Evolutionary conservation across 2,797 vertebrate species (phyloP), one percentile per base, ranked within the genome.

Genomic region (Neosalanx taihuensis): DNA sequence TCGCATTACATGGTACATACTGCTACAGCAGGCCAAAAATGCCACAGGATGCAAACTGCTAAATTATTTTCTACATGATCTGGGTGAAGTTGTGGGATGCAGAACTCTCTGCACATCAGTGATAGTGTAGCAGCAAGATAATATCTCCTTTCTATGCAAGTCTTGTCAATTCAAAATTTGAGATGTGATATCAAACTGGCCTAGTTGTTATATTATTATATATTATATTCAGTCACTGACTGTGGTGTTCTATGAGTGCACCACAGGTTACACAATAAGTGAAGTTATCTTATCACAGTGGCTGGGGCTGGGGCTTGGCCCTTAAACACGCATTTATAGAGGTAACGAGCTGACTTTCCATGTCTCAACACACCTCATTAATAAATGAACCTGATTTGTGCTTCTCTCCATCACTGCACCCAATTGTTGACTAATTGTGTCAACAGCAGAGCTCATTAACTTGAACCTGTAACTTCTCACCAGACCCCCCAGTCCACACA

Each of bases 361-460:
- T 15, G 3, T 73, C 70, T 82, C 79, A 67, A 64, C 53, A 72
- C 78, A 30, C 70, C 78, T 86, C 84, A 76, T 79, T 87, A 85
- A 77, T 76, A 73, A 76, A 83, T 82, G 73, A 30, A 64, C 71
- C 30, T 71, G 77, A 76, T 78, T 69, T 75, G 66, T 80, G 77
- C 63, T 75, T 85, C 83, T 81, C 77, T 69, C 60, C 18, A 3
- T 83, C 77, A 64, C 74, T 59, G 70, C 69, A 6, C 30, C 66
- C 72, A 84, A 78, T 82, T 83, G 67, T 83, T 85, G 80, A 72
- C 78, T 82, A 85, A 84, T 84, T 81, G 76, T 57, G 76, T 67
- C 74, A 73, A 72, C 76, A 79, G 71, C 72, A 41, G 74, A 80
- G 79, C 85, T 92, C 84, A 91, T 91, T 90, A 91, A 78, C n/a